A percentile compares a stretch with the other conserved stretches of the same genome.
These are phyloP conservation scores for Myrmecobius fasciatus DNA, from an alignment of 2,113 vertebrate genomes.

Conservation along the genomic window DNA sequence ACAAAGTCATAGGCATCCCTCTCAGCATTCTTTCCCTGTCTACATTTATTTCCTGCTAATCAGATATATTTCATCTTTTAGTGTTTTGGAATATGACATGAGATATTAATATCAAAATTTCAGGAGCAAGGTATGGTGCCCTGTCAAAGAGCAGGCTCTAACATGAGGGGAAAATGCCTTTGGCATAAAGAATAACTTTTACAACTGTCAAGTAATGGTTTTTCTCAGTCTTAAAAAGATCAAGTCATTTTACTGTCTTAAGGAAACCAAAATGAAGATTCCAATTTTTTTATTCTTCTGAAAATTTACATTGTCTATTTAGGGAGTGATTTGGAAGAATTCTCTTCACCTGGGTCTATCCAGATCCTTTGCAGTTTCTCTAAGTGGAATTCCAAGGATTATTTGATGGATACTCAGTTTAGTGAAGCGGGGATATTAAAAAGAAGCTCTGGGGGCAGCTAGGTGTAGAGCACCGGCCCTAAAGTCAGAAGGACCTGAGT, in stretches of 20 bases:
- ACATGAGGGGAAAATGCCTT: constrained; percentile 19
- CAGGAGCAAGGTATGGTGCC: background rate
- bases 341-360: background rate
- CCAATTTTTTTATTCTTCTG: background rate
- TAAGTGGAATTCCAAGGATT: background rate
- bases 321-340: background rate
- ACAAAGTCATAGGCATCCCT: background rate
- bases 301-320: background rate
- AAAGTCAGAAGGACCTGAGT: too few species aligned
- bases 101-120: background rate
- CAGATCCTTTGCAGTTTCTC: background rate
- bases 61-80: constrained; percentile 11
- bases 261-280: constrained; percentile 33
- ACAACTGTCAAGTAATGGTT: constrained; percentile 22
- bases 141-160: constrained; percentile 42
- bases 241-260: constrained; percentile 37
- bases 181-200: constrained; percentile 17
- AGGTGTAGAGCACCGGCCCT: too few species aligned
- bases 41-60: background rate
- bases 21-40: background rate
- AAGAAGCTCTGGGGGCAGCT: background rate
- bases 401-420: background rate
- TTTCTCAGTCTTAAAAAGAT: constrained; percentile 3
- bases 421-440: background rate
- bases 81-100: constrained; percentile 14